phyloP scores from a whole-genome alignment of 2,888 invertebrate genomes.

The Rhorus exstirpatorius region DNA sequence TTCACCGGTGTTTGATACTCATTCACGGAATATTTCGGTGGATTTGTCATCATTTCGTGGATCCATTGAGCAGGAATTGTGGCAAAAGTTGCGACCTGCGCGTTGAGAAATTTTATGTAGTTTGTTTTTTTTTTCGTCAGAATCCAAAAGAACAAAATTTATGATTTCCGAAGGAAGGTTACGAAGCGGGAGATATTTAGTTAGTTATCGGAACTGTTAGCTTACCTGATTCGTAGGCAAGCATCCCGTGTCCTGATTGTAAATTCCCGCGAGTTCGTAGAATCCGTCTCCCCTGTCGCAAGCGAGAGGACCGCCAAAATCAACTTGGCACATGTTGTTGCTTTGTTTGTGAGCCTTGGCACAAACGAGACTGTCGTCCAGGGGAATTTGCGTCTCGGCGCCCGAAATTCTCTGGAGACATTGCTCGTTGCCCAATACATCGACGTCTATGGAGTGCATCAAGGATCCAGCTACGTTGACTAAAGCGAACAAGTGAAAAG shows the following conservation, averaged over 20 bases:
- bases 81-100: conserved; percentile 82
- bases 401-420: conserved; percentile 88
- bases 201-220: too few relatives aligned
- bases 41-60: conserved; percentile 69
- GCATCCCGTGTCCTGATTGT: conserved; percentile 92
- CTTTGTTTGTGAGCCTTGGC: conserved; percentile 88
- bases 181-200: too few relatives aligned
- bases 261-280: conserved; percentile 91
- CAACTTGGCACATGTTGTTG: conserved; percentile 93
- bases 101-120: conserved; percentile 4
- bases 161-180: too few relatives aligned
- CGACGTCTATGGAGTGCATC: conserved; percentile 91
- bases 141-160: background rate
- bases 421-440: conserved; percentile 88
- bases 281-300: conserved; percentile 91
- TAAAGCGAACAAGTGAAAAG: conserved; percentile 84
- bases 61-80: conserved; percentile 80
- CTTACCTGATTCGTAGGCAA: conserved; percentile 84
- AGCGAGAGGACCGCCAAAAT: conserved; percentile 93
- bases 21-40: conserved; percentile 35
- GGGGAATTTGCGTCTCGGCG: conserved; percentile 88
- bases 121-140: background rate
- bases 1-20: conserved; percentile 28
- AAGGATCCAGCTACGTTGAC: conserved; percentile 92
- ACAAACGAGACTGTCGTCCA: conserved; percentile 90